Evolutionary conservation across 2,113 vertebrate species (phyloP).

Genomic region (Meleagris gallopavo): DNA sequence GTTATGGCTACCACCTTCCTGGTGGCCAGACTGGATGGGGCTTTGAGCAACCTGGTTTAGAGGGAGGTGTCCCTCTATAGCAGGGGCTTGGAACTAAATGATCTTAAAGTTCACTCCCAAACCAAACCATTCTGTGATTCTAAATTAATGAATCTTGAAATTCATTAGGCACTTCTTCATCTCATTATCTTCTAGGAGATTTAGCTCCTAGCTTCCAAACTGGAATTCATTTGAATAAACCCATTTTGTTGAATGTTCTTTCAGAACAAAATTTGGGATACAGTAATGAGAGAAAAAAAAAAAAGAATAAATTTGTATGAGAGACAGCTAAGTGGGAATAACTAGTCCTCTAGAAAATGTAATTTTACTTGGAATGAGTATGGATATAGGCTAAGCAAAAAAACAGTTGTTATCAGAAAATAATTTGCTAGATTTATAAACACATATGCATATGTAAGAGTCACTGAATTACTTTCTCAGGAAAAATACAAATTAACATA

Average conservation of each 20-base stretch:
- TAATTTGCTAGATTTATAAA: neutral
- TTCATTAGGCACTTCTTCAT: neutral
- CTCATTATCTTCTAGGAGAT: neutral
- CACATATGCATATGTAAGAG: neutral
- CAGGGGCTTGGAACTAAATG: too few species aligned
- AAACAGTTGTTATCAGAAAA: neutral
- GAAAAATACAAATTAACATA: neutral
- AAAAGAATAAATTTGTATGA: neutral
- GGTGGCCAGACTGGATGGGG: too few species aligned
- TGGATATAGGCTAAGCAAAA: neutral
- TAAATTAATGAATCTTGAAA: neutral
- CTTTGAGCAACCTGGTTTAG: too few species aligned
- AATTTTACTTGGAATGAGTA: conserved; percentile 7
- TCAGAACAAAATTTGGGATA: neutral
- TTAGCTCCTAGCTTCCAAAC: neutral
- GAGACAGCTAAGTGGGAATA: neutral
- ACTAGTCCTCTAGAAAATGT: neutral
- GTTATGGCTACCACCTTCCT: too few species aligned
- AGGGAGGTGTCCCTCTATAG: too few species aligned
- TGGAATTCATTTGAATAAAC: neutral
- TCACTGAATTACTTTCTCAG: neutral
- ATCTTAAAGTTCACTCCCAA: too few species aligned
- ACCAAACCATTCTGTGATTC: too few species aligned
- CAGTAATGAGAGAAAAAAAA: neutral
- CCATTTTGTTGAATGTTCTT: neutral